Evolutionary conservation across 2,113 vertebrate genomes (phyloP), one percentile per base, ranked within the genome.

Genomic region (Zingel zingel): DNA sequence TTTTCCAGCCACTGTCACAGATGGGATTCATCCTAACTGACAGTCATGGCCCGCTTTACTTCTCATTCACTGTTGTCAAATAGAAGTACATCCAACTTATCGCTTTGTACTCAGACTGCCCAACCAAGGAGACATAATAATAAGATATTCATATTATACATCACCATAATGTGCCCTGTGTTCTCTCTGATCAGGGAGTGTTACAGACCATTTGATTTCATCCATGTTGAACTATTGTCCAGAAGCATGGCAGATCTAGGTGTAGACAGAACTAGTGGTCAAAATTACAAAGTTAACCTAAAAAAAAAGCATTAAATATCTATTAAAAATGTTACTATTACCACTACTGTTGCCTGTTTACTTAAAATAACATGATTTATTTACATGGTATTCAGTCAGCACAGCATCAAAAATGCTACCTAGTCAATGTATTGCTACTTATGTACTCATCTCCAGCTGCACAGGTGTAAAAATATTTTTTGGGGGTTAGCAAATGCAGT

Each of bases 321-420:
- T 84, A 89, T 9, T 43, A 79, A 30, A 79, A 83, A 90, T 23
- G 86, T 77, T 10, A 30, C 59, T 82, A 73, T 45, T 51, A 71
- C 70, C 18, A 25, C 58, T 78, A 74, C 33, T 78, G 14, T 70
- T 21, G 56, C n/a, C 21, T 56, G 27, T 79, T 77, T 21, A 84
- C 78, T 76, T 10, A 84, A 87, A 73, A 67, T 21, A 68, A 84
- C 61, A 77, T 58, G 36, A 66, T 81, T 53, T 91, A 93, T 94
- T 79, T 94, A 94, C 91, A 93, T 25, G 47, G 45, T 73, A 77
- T 84, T 91, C 67, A 87, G 84, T 91, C 79, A 86, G 86, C 83
- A 89, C 57, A 80, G 83, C 84, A 86, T 83, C 16, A 64, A 43
- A 68, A 61, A 27, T 18, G 58, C 72, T 65, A 69, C 15, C 56